Conservation (phyloP, 2,113 vertebrate genomes). For the Cnemophilus loriae region DNA sequence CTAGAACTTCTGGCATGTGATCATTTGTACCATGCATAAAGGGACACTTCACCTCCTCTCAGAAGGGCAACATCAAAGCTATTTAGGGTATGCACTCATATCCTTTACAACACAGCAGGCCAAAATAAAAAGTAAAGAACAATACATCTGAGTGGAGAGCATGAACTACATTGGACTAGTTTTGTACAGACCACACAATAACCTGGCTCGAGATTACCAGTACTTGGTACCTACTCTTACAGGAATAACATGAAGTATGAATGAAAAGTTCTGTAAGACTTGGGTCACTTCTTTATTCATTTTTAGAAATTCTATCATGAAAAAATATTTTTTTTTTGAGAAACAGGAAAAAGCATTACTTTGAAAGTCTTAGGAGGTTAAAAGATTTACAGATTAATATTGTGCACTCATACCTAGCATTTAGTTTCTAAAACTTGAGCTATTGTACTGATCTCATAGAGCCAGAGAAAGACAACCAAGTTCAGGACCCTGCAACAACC, state of each 20-base stretch:
- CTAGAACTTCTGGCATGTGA: not conserved
- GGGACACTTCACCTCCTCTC: not conserved
- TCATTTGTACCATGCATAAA: not conserved
- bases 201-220: not conserved
- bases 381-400: not conserved
- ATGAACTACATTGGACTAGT: rapidly evolving
- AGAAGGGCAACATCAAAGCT: not conserved
- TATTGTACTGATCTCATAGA: not conserved
- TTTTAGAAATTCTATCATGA: not conserved
- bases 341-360: not conserved
- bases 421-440: not conserved
- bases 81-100: not conserved
- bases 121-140: not conserved
- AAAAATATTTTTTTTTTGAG: not conserved
- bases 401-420: not conserved
- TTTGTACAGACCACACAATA: not conserved
- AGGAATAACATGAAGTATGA: not conserved
- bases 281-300: not conserved
- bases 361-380: not conserved
- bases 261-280: not conserved
- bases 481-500: not conserved
- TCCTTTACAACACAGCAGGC: not conserved
- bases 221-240: not conserved
- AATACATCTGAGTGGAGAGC: not conserved
- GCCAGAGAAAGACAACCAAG: not conserved